phyloP scores from a whole-genome alignment of 1,140 invertebrate genomes.

The Lucilia sericata region DNA sequence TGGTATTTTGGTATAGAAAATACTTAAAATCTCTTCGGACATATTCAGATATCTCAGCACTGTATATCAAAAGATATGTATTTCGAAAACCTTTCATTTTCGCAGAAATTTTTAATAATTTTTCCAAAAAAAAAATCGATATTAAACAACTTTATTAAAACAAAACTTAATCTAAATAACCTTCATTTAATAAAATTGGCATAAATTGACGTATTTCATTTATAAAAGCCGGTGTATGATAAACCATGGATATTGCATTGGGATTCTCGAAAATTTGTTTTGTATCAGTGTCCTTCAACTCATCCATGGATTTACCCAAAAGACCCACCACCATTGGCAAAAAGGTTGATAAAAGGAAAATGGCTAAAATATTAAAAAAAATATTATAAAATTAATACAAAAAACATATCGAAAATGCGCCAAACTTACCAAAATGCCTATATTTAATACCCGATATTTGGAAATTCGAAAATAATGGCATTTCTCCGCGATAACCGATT shows the following conservation, averaged over 20 bases:
- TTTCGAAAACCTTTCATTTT: no score
- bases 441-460: constrained; percentile 35
- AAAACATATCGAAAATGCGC: no score
- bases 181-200: constrained; percentile 32
- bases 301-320: not conserved
- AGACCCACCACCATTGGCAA: constrained; percentile 9
- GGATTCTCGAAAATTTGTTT: not conserved
- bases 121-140: no score
- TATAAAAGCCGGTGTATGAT: not conserved
- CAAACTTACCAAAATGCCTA: constrained; percentile 42
- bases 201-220: constrained; percentile 26
- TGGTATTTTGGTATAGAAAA: no score
- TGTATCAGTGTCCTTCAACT: constrained; percentile 26
- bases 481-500: not conserved
- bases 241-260: not conserved
- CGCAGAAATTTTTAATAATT: no score
- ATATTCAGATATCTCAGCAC: no score
- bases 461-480: constrained; percentile 34
- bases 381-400: not conserved
- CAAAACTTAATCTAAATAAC: constrained; percentile 32
- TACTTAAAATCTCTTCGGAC: no score
- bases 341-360: constrained; percentile 27
- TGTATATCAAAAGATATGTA: no score
- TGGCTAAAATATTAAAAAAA: not conserved
- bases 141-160: not conserved